Conservation (phyloP, 2,113 vertebrate species). For the Odocoileus virginianus region DNA sequence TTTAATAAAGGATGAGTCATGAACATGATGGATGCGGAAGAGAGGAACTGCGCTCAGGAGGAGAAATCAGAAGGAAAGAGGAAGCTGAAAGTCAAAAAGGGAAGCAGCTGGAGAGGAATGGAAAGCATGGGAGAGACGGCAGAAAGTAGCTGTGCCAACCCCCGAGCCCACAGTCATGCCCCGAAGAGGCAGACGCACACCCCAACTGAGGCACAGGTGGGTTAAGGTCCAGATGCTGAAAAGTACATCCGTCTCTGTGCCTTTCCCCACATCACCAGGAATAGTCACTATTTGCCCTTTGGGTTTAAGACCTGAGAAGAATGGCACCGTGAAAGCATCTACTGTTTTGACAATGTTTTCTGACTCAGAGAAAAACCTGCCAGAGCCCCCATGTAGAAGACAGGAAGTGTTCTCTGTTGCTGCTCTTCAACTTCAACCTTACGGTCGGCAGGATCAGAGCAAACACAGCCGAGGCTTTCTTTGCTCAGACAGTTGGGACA, state of each 20-base stretch:
- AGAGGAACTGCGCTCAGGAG: background rate
- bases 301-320: background rate
- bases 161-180: background rate
- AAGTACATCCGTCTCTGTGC: background rate
- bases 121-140: background rate
- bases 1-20: background rate
- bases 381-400: background rate
- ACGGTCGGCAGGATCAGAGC: background rate
- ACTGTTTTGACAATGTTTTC: background rate
- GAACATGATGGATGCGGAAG: background rate
- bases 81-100: conserved; percentile 34
- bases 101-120: background rate
- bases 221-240: background rate
- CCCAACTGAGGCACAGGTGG: background rate
- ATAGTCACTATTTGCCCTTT: background rate
- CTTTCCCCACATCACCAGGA: background rate
- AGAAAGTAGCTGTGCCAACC: background rate
- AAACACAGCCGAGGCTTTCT: background rate
- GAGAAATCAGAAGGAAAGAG: conserved; percentile 31
- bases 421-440: background rate
- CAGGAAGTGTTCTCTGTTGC: background rate
- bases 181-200: background rate
- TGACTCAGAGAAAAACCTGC: background rate
- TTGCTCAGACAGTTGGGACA: background rate
- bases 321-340: background rate